Evolutionary conservation across 2,888 invertebrate species (phyloP).

Genomic region (Gnatocerus cornutus): DNA sequence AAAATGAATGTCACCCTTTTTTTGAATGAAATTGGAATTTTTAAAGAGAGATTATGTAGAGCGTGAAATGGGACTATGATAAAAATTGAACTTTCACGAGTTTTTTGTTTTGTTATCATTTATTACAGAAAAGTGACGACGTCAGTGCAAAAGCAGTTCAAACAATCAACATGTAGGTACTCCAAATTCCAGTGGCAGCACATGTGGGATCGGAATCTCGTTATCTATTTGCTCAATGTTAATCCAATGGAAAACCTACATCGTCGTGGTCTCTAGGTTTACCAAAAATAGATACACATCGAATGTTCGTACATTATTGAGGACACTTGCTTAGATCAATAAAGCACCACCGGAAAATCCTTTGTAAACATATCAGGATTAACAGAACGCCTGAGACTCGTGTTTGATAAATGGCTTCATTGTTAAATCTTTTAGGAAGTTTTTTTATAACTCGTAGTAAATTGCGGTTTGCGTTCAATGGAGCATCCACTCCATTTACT

Average conservation of each 20-base stretch:
- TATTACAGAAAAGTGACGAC: no score
- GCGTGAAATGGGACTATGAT: not conserved
- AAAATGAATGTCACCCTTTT: no score
- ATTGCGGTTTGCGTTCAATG: no score
- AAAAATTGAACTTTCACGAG: constrained; percentile 1
- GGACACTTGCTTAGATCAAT: constrained; percentile 2
- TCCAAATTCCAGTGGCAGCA: not conserved
- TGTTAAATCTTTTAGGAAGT: no score
- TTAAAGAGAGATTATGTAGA: not conserved
- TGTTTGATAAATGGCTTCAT: no score
- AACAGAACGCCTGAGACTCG: no score
- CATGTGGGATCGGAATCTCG: not conserved
- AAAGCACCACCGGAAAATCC: not conserved
- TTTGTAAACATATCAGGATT: not conserved
- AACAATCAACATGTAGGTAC: not conserved
- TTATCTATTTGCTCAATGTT: no score
- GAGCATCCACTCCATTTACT: no score
- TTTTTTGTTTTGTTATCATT: not conserved
- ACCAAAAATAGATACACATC: not conserved
- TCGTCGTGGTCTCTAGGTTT: not conserved
- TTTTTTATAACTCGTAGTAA: no score
- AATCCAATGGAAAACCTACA: no score
- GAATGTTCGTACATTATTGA: not conserved
- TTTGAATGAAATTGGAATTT: no score
- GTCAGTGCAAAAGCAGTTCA: no score